Evolutionary conservation across 2,797 vertebrate species (phyloP).

Genomic region (Poecilia wingei): DNA sequence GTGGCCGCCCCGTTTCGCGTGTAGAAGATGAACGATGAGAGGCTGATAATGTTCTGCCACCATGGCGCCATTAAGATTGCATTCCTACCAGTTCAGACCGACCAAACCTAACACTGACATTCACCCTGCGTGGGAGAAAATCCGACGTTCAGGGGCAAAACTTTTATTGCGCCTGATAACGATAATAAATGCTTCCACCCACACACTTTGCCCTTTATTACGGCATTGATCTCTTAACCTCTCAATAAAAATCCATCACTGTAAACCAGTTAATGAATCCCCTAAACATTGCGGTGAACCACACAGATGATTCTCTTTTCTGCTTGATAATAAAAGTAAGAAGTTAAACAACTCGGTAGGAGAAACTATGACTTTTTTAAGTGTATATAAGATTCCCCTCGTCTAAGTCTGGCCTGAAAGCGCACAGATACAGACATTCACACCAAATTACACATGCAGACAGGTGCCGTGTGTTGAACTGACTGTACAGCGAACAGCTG

Average conservation of each 20-base stretch:
- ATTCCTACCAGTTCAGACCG: conserved; percentile 46
- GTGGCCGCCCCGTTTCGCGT: conserved; percentile 32
- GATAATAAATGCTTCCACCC: conserved; percentile 71
- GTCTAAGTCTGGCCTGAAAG: conserved; percentile 28
- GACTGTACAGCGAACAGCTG: conserved; percentile 66
- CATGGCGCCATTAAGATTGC: conserved; percentile 63
- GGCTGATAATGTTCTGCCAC: conserved; percentile 45
- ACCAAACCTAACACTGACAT: conserved; percentile 39
- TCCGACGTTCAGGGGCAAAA: conserved; percentile 52
- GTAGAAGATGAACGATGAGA: conserved; percentile 45
- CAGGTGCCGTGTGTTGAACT: conserved; percentile 66
- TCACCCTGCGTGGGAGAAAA: conserved; percentile 44
- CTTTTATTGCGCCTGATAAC: conserved; percentile 68
- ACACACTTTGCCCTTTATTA: conserved; percentile 66
- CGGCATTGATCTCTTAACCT: conserved; percentile 64
- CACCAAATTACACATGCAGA: conserved; percentile 37
- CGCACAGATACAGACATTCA: conserved; percentile 27
- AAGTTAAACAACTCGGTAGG: conserved; percentile 44
- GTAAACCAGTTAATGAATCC: conserved; percentile 61
- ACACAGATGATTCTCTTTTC: conserved; percentile 48
- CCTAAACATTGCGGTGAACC: conserved; percentile 57
- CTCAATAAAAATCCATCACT: conserved; percentile 65
- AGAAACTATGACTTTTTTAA: conserved; percentile 38
- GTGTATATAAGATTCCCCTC: conserved; percentile 41
- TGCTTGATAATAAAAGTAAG: conserved; percentile 63